phyloP scores from a whole-genome alignment of 2,888 invertebrate genomes.

The Chrysomela aeneicollis region DNA sequence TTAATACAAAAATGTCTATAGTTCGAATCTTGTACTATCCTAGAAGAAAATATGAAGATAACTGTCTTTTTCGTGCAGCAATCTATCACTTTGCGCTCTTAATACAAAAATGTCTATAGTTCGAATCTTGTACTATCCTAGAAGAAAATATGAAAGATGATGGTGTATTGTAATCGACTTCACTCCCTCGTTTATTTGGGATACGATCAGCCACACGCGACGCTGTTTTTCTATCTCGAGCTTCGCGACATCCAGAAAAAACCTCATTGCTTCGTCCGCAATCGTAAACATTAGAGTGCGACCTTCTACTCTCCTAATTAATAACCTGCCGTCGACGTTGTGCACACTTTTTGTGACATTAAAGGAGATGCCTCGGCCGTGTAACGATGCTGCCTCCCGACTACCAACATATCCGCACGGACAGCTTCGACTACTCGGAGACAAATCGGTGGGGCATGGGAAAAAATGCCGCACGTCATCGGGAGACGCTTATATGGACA shows the following conservation, averaged over 20 bases:
- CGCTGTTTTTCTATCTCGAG: not conserved
- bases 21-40: too few species aligned
- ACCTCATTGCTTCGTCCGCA: not conserved
- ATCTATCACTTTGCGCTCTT: too few species aligned
- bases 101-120: too few species aligned
- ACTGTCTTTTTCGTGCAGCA: too few species aligned
- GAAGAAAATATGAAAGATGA: not conserved
- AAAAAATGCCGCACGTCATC: not conserved
- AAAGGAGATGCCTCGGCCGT: conserved; percentile 16
- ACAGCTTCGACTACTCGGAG: not conserved
- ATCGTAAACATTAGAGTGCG: not conserved
- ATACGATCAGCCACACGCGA: not conserved
- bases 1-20: too few species aligned
- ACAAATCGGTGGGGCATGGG: not conserved
- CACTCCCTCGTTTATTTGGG: not conserved
- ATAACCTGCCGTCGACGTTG: conserved; percentile 2
- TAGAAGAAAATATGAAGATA: too few species aligned
- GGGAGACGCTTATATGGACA: not conserved
- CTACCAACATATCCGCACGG: conserved; percentile 14
- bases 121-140: too few species aligned
- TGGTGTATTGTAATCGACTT: not conserved
- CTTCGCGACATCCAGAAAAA: not conserved
- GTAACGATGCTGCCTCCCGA: conserved; percentile 13
- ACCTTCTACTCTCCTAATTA: conserved; percentile 11
- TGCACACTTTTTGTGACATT: conserved; percentile 4